Evolutionary conservation across 2,888 invertebrate genomes (phyloP).

Genomic region (Archips xylosteana): DNA sequence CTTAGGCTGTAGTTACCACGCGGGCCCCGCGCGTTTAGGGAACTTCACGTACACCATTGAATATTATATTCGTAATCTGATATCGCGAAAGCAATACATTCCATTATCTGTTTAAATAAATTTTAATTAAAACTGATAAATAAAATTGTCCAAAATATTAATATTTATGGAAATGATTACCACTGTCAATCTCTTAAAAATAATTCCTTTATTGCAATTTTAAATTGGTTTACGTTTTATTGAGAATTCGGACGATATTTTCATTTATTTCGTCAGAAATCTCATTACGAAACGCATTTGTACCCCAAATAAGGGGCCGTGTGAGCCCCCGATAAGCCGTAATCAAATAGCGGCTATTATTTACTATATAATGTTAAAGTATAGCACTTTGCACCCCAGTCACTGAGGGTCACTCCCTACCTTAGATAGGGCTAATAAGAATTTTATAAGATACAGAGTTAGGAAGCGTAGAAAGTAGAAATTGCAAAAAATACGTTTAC

Average conservation of each 20-base stretch:
- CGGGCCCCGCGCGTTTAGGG: no score
- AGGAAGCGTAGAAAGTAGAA: slow-evolving; percentile 26
- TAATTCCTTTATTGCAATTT: neutral
- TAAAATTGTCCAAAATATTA: neutral
- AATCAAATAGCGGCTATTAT: slow-evolving; percentile 81
- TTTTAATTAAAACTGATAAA: neutral
- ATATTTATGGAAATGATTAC: neutral
- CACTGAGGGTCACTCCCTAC: slow-evolving; percentile 56
- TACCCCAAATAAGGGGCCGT: slow-evolving; percentile 57
- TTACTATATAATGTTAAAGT: slow-evolving; percentile 62
- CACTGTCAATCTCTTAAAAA: neutral
- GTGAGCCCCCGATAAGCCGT: slow-evolving; percentile 59
- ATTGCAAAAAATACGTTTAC: neutral
- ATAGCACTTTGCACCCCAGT: slow-evolving; percentile 61
- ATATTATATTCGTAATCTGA: neutral
- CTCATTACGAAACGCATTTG: slow-evolving; percentile 72
- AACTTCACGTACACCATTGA: no score
- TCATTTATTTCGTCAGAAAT: slow-evolving; percentile 59
- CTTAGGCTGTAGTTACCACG: no score
- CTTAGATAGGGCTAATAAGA: slow-evolving; percentile 75
- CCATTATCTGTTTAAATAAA: neutral
- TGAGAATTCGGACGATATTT: neutral
- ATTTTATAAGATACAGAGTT: slow-evolving; percentile 71
- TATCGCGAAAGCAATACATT: neutral
- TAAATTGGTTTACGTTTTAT: neutral